Evolutionary conservation across 2,888 invertebrate species (phyloP), one percentile per base, ranked within the genome.

Genomic region (Holacanthella duospinosa): DNA sequence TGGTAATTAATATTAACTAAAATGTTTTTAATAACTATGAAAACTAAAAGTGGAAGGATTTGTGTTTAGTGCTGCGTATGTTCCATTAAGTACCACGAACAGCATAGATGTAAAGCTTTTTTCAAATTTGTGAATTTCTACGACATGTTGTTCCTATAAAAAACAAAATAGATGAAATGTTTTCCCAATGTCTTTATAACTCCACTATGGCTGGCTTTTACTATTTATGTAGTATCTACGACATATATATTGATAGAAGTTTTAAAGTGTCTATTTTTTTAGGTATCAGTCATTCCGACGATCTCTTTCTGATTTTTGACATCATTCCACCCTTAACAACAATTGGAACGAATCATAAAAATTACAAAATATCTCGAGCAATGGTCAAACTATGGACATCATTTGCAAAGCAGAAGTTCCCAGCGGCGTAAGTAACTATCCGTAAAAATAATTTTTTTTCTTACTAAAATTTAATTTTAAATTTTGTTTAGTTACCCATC

Each of bases 231-330:
- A n/a, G n/a, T n/a, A n/a, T n/a, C n/a, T n/a, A n/a, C n/a, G n/a
- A n/a, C n/a, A n/a, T n/a, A n/a, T n/a, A n/a, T n/a, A n/a, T n/a
- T n/a, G n/a, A n/a, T n/a, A n/a, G n/a, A n/a, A n/a, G n/a, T n/a
- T n/a, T n/a, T n/a, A n/a, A n/a, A n/a, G n/a, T n/a, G n/a, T n/a
- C 19, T 25, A 3, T 53, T 27, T 24, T 6, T 53, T 12, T 26
- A 55, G 61, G 61, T 19, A 27, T 61, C 2, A 55, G 61, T 25
- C 61, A 61, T 28, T 54, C 61, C 6, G 61, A 61, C 36, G 61
- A 61, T 25, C 12, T 61, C 1, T 27, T 48, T 19, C 36, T 59
- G 6, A 4, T 59, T 6, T 25, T 59, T 12, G 12, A 59, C 6
- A 16, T 48, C 36, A 25, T 44, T 36, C 59, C 59, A 9, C 21